Conservation (phyloP, 2,888 invertebrate species). For the Erannis defoliaria region DNA sequence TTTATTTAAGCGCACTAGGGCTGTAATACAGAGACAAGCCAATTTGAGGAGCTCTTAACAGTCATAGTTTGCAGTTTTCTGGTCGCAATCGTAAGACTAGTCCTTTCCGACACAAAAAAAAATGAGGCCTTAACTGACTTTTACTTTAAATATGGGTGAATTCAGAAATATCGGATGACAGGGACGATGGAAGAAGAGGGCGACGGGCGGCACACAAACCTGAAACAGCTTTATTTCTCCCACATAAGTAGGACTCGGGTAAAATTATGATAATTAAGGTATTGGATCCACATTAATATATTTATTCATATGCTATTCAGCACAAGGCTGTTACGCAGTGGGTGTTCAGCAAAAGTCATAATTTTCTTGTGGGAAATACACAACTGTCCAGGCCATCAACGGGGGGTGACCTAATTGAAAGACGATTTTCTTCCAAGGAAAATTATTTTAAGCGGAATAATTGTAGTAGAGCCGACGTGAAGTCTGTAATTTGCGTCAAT, state of each 20-base stretch:
- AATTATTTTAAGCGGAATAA: conserved; percentile 68
- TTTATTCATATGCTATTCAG: background rate
- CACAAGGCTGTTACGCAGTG: conserved; percentile 39
- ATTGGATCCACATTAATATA: background rate
- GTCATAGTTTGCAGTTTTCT: no score
- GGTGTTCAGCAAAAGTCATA: conserved; percentile 49
- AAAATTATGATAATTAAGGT: no score
- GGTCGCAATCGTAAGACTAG: no score
- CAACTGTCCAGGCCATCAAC: conserved; percentile 66
- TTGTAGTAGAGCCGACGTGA: conserved; percentile 62
- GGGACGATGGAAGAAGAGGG: no score
- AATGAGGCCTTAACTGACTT: no score
- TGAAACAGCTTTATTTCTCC: background rate
- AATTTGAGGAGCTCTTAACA: no score
- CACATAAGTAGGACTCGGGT: background rate
- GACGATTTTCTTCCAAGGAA: conserved; percentile 55
- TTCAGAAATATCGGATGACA: no score
- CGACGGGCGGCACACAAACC: background rate
- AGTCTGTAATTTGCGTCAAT: conserved; percentile 77
- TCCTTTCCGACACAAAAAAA: no score
- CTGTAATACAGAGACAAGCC: no score
- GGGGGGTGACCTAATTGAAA: conserved; percentile 71
- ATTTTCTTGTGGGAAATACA: conserved; percentile 61
- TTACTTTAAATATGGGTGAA: no score
- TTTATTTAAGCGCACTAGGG: no score